Percentiles rank a stretch among this genome's conserved stretches.
These are phyloP conservation scores for Phoebastria nigripes DNA, from an alignment of 2,797 vertebrate genomes.

Conservation along the genomic window DNA sequence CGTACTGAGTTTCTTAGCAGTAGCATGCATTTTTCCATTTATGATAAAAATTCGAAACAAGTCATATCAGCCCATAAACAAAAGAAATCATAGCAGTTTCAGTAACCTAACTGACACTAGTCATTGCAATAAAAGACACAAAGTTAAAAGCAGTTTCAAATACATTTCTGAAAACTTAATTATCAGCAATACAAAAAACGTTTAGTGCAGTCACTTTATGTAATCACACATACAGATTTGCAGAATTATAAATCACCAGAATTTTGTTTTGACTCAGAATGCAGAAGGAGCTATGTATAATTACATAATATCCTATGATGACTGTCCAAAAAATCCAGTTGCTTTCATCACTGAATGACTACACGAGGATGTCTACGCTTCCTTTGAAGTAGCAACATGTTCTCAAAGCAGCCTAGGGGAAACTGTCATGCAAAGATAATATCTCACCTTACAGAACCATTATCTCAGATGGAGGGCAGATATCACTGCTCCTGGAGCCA, in stretches of 20 bases:
- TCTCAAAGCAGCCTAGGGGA: neutral
- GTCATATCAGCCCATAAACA: neutral
- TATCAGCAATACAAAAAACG: neutral
- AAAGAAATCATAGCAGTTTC: neutral
- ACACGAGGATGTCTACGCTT: neutral
- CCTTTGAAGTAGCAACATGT: neutral
- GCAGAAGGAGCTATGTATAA: neutral
- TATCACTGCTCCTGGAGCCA: neutral
- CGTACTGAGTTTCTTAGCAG: neutral
- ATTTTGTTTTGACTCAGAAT: neutral
- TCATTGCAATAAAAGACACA: neutral
- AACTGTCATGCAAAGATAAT: neutral
- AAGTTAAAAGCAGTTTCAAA: neutral
- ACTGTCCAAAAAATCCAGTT: neutral
- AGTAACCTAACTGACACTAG: neutral
- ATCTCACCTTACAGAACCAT: neutral
- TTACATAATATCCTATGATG: neutral
- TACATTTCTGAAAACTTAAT: neutral
- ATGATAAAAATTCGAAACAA: neutral
- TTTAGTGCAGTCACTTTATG: neutral
- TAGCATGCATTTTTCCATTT: neutral
- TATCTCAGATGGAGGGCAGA: neutral
- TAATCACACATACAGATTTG: neutral
- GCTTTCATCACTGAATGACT: neutral
- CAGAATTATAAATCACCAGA: neutral